These are phyloP conservation scores for Mesorhabditis spiculigera DNA, from an alignment of 2,888 invertebrate species.

Conservation along the genomic window DNA sequence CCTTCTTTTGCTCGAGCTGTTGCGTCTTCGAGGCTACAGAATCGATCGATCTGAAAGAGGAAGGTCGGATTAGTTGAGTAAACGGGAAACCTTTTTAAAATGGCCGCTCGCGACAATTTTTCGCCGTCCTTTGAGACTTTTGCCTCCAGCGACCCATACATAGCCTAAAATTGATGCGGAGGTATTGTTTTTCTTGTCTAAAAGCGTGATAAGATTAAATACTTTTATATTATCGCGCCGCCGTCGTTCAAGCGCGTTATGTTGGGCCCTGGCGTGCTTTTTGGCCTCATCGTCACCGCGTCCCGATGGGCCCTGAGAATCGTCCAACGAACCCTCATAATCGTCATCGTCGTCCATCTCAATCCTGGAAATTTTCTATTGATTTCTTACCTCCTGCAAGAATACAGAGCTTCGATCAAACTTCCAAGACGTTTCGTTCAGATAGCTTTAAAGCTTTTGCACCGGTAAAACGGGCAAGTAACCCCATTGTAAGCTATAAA, in stretches of 20 bases:
- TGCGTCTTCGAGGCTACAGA: background rate
- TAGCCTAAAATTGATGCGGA: background rate
- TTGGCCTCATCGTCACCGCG: background rate
- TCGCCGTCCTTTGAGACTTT: conserved; percentile 2
- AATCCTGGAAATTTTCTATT: too few species aligned
- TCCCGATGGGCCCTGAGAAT: background rate
- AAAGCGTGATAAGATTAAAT: background rate
- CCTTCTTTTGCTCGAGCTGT: too few species aligned
- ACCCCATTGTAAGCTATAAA: too few species aligned
- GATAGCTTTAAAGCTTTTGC: too few species aligned
- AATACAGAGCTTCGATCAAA: too few species aligned
- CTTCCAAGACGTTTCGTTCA: too few species aligned
- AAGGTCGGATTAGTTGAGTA: background rate
- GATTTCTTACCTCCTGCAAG: too few species aligned
- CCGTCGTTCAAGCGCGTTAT: background rate
- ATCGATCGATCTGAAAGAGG: background rate
- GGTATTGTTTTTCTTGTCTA: background rate
- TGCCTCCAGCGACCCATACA: background rate
- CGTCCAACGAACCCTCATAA: background rate
- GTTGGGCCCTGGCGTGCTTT: background rate
- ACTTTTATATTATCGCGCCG: background rate
- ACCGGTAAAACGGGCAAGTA: too few species aligned
- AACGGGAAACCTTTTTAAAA: background rate
- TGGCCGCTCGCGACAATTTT: background rate
- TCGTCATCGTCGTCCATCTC: background rate